Evolutionary conservation across 92 coral and sea anemone species (phyloP).

Genomic region (Phenganax stokvisi): DNA sequence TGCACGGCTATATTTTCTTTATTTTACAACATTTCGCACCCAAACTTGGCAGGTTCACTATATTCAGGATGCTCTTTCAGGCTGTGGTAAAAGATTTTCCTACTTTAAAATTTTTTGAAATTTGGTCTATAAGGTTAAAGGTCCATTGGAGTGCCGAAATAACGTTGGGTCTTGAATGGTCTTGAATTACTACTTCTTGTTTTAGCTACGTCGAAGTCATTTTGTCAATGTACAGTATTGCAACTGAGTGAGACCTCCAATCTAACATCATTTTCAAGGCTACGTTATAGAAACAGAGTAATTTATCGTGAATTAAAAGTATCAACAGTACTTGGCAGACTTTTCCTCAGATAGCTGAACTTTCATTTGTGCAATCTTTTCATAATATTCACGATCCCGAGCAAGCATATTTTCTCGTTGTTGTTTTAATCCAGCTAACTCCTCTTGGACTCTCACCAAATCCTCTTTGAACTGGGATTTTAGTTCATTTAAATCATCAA

Average conservation of each 20-base stretch:
- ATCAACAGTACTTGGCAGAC: constrained; percentile 17
- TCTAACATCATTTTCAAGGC: background rate
- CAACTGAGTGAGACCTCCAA: background rate
- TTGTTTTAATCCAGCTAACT: constrained; percentile 29
- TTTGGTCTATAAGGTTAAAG: no score
- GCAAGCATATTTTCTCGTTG: constrained; percentile 30
- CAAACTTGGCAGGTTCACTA: no score
- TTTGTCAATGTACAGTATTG: background rate
- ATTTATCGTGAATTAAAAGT: background rate
- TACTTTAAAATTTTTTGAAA: no score
- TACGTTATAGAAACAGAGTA: background rate
- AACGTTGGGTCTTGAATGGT: no score
- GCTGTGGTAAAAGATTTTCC: no score
- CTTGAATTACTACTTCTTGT: no score
- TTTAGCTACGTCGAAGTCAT: no score
- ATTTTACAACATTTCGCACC: no score
- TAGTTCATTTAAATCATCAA: constrained; percentile 26
- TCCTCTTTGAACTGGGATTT: constrained; percentile 27
- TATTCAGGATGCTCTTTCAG: no score
- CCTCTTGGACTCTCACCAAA: constrained; percentile 21
- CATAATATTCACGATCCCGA: constrained; percentile 33
- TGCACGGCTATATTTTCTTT: no score
- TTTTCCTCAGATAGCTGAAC: constrained; percentile 24
- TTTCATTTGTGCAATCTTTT: constrained; percentile 35
- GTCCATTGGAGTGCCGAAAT: no score